Conservation (phyloP, 2,113 vertebrate species). For the Microtus ochrogaster region DNA sequence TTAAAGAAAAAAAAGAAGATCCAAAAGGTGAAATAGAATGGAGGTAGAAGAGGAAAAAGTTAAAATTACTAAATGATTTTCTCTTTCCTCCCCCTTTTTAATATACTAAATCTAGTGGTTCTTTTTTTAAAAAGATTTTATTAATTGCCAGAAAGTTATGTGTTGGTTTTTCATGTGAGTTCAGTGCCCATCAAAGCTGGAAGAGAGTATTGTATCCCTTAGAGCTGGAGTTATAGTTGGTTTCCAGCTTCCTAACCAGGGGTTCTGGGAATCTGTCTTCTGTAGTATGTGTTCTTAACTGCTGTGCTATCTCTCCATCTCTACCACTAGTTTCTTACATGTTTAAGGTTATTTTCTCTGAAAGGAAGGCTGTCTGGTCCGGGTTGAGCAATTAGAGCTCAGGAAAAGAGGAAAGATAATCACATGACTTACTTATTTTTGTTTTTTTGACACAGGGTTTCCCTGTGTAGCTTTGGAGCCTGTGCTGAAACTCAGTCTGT, state of each 20-base stretch:
- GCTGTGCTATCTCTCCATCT: not conserved
- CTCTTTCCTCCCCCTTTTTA: not conserved
- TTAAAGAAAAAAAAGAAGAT: not conserved
- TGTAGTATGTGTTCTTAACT: not conserved
- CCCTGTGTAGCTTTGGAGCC: not conserved
- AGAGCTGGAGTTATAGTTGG: not conserved
- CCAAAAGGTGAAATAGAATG: not conserved
- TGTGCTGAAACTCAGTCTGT: not conserved
- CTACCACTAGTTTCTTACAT: not conserved
- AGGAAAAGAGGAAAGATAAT: not conserved
- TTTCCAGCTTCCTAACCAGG: not conserved
- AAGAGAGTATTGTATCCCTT: not conserved
- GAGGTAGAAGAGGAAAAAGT: not conserved
- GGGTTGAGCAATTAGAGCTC: not conserved
- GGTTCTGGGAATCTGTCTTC: not conserved
- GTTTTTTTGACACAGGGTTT: not conserved
- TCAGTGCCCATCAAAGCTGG: not conserved
- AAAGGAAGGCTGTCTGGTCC: not conserved
- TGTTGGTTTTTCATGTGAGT: not conserved
- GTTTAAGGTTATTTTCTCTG: not conserved
- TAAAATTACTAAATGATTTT: not conserved
- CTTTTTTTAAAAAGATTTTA: not conserved
- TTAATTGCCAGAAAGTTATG: not conserved
- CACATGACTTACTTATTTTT: not conserved
- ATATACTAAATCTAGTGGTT: not conserved